Base-by-base conservation (phyloP, 2,113 vertebrate species). In the Argyrosomus japonicus region DNA sequence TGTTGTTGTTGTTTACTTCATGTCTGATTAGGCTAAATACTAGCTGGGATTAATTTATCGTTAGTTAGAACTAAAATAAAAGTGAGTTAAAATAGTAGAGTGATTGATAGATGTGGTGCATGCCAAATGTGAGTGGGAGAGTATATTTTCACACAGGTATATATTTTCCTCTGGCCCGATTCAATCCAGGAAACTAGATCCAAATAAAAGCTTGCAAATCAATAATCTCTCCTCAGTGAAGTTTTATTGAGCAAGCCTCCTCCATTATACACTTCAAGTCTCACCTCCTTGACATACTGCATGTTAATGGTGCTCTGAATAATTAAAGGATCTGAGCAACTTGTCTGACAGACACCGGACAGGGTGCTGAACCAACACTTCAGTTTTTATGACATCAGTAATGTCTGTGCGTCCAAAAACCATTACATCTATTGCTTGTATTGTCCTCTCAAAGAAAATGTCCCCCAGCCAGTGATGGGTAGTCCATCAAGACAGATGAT, bases 161-260 rank as follows among this genome's bases (percentile, higher is more conserved):
- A 57, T 32, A 73, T 79, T 74, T 69, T 71, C 25, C 23, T 61
- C 70, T 17, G 53, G 69, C 60, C 21, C 12, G 2, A 58, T 70
- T 76, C 70, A 82, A 29, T 53, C 25, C 48, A 79, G 79, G 85
- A 82, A 85, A 87, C 40, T 62, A 64, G 79, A 84, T 82, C 84
- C 56, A 73, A 84, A 79, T 80, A 74, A 80, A 80, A 79, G 67
- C 71, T n/a, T 72, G 19, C 62, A 51, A 78, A 91, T 87, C 87
- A 71, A 86, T 88, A 82, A 19, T 75, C 69, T 68, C 63, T 65
- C 69, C 53, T 65, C 45, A 56, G 64, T 65, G 13, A 82, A 78
- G 54, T 83, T 77, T 65, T 83, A 63, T 77, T 54, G 56, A 80
- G 56, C 67, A 80, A 76, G 50, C 53, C 48, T 61, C 63, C 69